phyloP scores from a whole-genome alignment of 2,888 invertebrate species.

The Dascillus cervinus region DNA sequence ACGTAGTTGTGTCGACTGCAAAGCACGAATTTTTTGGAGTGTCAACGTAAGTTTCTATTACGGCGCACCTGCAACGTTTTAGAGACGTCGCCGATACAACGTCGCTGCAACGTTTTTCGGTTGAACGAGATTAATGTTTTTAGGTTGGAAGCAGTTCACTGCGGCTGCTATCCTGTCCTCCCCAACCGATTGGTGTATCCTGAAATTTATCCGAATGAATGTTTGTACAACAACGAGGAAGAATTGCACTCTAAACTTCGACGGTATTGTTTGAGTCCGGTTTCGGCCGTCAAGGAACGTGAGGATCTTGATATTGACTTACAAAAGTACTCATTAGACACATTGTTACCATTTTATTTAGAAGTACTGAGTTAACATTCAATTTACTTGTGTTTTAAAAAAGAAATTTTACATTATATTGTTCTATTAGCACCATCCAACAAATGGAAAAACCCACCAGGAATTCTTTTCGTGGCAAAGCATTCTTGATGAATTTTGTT shows the following conservation, averaged over 20 bases:
- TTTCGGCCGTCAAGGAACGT: conserved; percentile 33
- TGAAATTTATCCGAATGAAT: conserved; percentile 58
- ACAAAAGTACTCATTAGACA: conserved; percentile 36
- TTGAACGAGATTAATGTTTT: too few relatives aligned
- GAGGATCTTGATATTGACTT: conserved; percentile 39
- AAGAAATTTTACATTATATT: too few relatives aligned
- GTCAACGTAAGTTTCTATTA: conserved; percentile 56
- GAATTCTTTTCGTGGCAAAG: too few relatives aligned
- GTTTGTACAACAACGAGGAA: conserved; percentile 51
- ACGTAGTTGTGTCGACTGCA: conserved; percentile 66
- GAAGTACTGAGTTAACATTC: too few relatives aligned
- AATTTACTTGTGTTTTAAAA: too few relatives aligned
- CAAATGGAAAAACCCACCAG: too few relatives aligned
- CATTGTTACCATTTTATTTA: conserved; percentile 20
- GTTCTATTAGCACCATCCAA: too few relatives aligned
- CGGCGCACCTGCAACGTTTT: too few relatives aligned
- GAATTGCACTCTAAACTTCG: conserved; percentile 51
- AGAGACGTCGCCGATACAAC: too few relatives aligned
- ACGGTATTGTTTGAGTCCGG: conserved; percentile 46
- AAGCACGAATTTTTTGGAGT: conserved; percentile 72
- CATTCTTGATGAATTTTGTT: too few relatives aligned
- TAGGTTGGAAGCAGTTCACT: conserved; percentile 61
- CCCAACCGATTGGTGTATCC: conserved; percentile 64
- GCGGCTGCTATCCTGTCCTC: conserved; percentile 62
- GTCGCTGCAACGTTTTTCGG: too few relatives aligned